Conservation (phyloP, 2,888 invertebrate species). For the Napeogenes inachia region DNA sequence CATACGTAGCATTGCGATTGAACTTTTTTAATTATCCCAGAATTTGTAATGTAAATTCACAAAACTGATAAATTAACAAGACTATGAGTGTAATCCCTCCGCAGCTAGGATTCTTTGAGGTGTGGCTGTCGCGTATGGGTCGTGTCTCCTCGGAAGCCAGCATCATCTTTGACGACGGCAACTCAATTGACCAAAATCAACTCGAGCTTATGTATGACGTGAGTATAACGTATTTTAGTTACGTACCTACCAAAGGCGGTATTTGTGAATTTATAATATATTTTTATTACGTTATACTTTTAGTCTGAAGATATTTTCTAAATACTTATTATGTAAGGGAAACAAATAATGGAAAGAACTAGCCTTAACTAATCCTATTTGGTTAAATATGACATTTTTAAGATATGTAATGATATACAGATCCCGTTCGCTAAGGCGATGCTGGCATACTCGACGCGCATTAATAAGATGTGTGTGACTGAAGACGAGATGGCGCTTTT, state of each 20-base stretch:
- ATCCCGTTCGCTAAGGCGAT: constrained; percentile 88
- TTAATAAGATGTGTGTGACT: constrained; percentile 85
- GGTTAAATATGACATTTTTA: neutral
- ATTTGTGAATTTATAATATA: too few species aligned
- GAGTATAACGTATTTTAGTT: constrained; percentile 44
- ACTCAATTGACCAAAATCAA: constrained; percentile 88
- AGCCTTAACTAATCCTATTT: too few species aligned
- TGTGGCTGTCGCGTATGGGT: constrained; percentile 93
- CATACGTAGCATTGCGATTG: neutral
- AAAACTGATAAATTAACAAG: constrained; percentile 18
- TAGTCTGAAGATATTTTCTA: too few species aligned
- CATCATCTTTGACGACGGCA: constrained; percentile 94
- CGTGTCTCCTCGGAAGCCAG: constrained; percentile 86
- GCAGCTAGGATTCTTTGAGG: constrained; percentile 92
- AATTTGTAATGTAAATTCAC: too few species aligned
- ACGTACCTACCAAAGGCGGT: too few species aligned
- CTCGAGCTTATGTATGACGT: constrained; percentile 91
- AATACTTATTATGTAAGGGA: too few species aligned
- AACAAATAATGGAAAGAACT: too few species aligned
- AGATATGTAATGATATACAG: constrained; percentile 73
- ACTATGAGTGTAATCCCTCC: constrained; percentile 41
- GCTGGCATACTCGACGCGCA: constrained; percentile 86
- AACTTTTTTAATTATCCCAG: neutral
- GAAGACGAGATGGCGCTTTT: constrained; percentile 95
- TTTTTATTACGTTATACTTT: too few species aligned